A percentile compares a stretch with the other conserved stretches of the same genome.
phyloP scores from a whole-genome alignment of 2,113 vertebrate genomes.

The Peromyscus maniculatus region DNA sequence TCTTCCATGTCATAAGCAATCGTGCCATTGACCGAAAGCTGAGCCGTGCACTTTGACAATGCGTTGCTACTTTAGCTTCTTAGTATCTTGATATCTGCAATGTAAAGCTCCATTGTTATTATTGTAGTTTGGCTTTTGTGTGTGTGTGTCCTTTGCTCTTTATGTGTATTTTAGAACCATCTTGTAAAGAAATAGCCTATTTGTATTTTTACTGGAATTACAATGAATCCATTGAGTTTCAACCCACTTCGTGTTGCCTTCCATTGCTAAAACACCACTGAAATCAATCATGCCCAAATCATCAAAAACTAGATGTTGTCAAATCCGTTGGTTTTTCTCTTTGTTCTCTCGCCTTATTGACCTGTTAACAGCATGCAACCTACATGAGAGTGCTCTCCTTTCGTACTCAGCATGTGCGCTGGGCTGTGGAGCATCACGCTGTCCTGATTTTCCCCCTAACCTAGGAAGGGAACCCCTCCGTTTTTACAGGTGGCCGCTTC shows the following conservation, averaged over 20 bases:
- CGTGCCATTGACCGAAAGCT: background rate
- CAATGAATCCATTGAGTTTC: background rate
- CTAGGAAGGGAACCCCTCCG: background rate
- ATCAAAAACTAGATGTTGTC: background rate
- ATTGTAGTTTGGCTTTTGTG: background rate
- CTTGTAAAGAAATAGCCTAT: slow-evolving; percentile 42
- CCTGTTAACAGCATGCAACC: background rate
- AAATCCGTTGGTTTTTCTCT: slow-evolving; percentile 4
- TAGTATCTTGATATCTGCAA: slow-evolving; percentile 5
- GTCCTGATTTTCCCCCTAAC: slow-evolving; percentile 1
- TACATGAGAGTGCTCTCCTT: background rate
- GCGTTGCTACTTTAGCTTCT: background rate
- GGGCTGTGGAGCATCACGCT: background rate
- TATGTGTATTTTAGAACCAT: slow-evolving; percentile 1
- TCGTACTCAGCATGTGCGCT: background rate
- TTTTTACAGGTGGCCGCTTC: background rate
- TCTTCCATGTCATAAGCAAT: background rate
- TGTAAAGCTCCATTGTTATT: background rate
- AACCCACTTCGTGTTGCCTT: background rate
- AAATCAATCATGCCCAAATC: background rate
- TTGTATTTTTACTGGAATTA: slow-evolving; percentile 28
- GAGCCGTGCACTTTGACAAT: background rate
- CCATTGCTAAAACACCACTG: background rate
- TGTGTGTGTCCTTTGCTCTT: background rate
- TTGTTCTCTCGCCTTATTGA: background rate